phyloP scores from a whole-genome alignment of 2,113 vertebrate species.

The Muscicapa adusta region DNA sequence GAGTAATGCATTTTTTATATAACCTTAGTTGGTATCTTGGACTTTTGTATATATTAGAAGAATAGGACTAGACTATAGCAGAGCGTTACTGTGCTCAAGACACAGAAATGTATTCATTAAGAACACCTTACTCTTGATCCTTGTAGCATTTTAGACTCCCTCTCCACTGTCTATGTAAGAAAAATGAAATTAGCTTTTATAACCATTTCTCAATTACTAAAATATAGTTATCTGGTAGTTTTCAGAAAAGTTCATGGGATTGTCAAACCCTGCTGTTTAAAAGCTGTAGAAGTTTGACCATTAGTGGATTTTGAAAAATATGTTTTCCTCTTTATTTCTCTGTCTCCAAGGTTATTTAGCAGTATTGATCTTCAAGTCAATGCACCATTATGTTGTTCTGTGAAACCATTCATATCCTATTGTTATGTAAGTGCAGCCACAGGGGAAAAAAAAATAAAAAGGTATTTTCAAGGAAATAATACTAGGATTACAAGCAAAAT shows the following conservation, averaged over 20 bases:
- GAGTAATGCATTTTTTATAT: not conserved
- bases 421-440: slow-evolving; percentile 33
- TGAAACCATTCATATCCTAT: slow-evolving; percentile 53
- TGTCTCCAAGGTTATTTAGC: slow-evolving; percentile 53
- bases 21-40: not conserved
- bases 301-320: slow-evolving; percentile 40
- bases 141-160: not conserved
- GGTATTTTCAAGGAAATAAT: slow-evolving; percentile 57
- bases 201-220: not conserved
- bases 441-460: not conserved
- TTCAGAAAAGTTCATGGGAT: not conserved
- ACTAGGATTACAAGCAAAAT: slow-evolving; percentile 59
- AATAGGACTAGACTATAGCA: not conserved
- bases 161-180: not conserved
- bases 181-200: not conserved
- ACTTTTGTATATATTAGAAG: not conserved
- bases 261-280: slow-evolving; percentile 40
- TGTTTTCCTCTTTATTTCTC: slow-evolving; percentile 16
- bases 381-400: slow-evolving; percentile 60
- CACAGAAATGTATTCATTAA: not conserved
- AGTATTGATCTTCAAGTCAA: slow-evolving; percentile 69
- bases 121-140: not conserved
- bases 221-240: not conserved
- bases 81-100: not conserved
- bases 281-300: slow-evolving; percentile 13